A percentile compares a stretch with the other conserved stretches of the same genome.
Conservation (phyloP, 2,797 vertebrate species). For the Atherinosoma microstoma region DNA sequence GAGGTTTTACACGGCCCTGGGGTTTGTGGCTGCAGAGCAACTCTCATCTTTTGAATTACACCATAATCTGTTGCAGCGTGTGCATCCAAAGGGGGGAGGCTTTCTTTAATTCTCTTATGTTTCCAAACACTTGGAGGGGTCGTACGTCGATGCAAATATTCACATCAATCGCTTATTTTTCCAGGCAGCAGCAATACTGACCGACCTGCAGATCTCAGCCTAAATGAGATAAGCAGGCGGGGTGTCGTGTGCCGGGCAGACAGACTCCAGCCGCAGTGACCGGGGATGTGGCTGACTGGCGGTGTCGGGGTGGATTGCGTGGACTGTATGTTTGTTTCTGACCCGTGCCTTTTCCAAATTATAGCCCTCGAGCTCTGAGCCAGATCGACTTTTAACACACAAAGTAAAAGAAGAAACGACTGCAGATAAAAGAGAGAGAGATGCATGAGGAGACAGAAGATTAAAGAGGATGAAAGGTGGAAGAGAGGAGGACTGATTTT, state of each 20-base stretch:
- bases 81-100: slow-evolving; percentile 56
- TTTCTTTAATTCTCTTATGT: slow-evolving; percentile 51
- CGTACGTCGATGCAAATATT: slow-evolving; percentile 15
- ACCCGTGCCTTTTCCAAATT: slow-evolving; percentile 69
- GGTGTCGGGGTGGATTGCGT: slow-evolving; percentile 65
- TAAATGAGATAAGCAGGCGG: slow-evolving; percentile 54
- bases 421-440: neutral
- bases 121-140: slow-evolving; percentile 40
- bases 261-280: slow-evolving; percentile 71
- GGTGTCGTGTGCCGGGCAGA: slow-evolving; percentile 69
- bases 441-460: slow-evolving; percentile 16
- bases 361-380: slow-evolving; percentile 55
- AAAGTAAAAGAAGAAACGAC: slow-evolving; percentile 9
- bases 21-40: slow-evolving; percentile 65
- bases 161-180: neutral
- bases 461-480: slow-evolving; percentile 37
- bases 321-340: slow-evolving; percentile 72
- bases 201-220: slow-evolving; percentile 1
- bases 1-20: slow-evolving; percentile 63
- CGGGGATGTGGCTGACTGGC: slow-evolving; percentile 68
- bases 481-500: slow-evolving; percentile 5
- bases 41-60: slow-evolving; percentile 73
- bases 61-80: slow-evolving; percentile 71
- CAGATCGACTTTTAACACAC: slow-evolving; percentile 66
- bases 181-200: too few relatives aligned